phyloP scores from a whole-genome alignment of 2,888 invertebrate genomes.

The Malachius bipustulatus region DNA sequence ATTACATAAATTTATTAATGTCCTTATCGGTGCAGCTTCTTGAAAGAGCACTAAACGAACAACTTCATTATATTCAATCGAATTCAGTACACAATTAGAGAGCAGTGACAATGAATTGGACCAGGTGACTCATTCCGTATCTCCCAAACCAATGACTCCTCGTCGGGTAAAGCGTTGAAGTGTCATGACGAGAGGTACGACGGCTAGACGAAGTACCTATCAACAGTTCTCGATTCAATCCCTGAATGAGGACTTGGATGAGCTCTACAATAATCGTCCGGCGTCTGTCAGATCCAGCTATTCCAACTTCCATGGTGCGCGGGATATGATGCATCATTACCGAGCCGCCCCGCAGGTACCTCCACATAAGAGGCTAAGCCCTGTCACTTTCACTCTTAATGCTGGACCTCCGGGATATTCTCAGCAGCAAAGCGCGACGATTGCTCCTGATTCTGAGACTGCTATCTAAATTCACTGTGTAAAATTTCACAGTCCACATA shows the following conservation, averaged over 20 bases:
- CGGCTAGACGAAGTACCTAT: conserved; percentile 53
- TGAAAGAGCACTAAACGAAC: no score
- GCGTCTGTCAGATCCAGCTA: conserved; percentile 75
- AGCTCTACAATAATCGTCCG: conserved; percentile 54
- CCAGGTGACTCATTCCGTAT: conserved; percentile 42
- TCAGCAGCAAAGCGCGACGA: conserved; percentile 39
- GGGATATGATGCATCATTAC: conserved; percentile 35
- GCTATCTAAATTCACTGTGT: conserved; percentile 45
- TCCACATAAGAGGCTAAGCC: conserved; percentile 39
- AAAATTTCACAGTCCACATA: no score
- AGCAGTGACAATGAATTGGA: conserved; percentile 41
- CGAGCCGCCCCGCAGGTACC: conserved; percentile 41
- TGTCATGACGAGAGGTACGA: conserved; percentile 58
- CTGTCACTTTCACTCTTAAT: no score
- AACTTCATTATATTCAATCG: conserved; percentile 63
- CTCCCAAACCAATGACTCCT: conserved; percentile 84
- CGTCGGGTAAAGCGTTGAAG: conserved; percentile 65
- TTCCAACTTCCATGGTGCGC: conserved; percentile 79
- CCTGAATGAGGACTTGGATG: conserved; percentile 47
- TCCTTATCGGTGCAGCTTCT: no score
- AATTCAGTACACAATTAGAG: conserved; percentile 55
- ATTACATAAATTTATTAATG: no score
- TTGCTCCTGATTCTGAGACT: conserved; percentile 44
- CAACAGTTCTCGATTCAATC: conserved; percentile 67
- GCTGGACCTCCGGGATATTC: conserved; percentile 51